phyloP scores from a whole-genome alignment of 2,888 invertebrate species.

The Ormyrus pomaceus region DNA sequence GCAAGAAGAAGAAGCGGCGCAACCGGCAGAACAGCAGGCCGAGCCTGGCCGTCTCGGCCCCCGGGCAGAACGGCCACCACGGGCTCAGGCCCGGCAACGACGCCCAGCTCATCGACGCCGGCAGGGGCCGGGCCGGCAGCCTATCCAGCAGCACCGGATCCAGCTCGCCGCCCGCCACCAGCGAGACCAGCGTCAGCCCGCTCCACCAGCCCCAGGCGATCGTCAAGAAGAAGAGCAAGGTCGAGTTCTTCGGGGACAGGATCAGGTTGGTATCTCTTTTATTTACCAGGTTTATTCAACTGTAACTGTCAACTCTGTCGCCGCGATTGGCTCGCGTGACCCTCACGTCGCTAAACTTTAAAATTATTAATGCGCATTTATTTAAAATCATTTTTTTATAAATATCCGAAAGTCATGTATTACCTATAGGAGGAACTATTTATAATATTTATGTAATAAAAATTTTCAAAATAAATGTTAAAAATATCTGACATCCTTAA shows the following conservation, averaged over 20 bases:
- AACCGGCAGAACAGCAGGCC: conserved; percentile 83
- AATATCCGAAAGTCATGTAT: no score
- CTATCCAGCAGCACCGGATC: conserved; percentile 87
- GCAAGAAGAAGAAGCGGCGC: conserved; percentile 82
- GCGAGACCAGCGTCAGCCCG: conserved; percentile 85
- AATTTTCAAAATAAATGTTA: no score
- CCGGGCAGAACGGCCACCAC: conserved; percentile 28
- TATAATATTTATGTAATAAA: no score
- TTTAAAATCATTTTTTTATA: no score
- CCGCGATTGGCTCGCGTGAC: not conserved
- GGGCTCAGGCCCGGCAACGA: conserved; percentile 59
- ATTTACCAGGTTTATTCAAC: no score
- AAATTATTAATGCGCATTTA: no score
- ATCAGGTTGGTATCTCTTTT: conserved; percentile 80
- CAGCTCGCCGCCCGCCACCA: conserved; percentile 89
- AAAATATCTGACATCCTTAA: no score
- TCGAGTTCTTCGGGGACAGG: conserved; percentile 87
- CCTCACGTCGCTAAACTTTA: no score
- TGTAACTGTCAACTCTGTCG: not conserved
- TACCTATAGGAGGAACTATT: no score
- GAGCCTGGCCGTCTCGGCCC: conserved; percentile 79
- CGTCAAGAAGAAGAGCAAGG: conserved; percentile 85
- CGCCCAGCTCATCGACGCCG: conserved; percentile 69
- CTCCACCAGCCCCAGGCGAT: conserved; percentile 79
- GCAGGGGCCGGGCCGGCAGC: conserved; percentile 84